Evolutionary conservation across 1,140 invertebrate species (phyloP).

Genomic region (Venustaconcha ellipsiformis): DNA sequence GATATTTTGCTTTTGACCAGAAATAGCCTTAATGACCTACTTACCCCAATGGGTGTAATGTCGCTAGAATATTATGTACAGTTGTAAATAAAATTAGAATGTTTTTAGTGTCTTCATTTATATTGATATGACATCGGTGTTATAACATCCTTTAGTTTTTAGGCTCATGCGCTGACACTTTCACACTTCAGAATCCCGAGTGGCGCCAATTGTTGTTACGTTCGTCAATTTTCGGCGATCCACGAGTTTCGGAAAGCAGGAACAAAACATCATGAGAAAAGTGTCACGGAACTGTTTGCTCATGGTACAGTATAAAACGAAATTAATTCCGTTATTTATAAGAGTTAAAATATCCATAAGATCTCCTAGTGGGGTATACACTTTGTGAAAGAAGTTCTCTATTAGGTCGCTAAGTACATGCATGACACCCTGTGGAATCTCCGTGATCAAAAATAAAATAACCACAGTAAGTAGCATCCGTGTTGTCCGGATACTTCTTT

Average conservation of each 20-base stretch:
- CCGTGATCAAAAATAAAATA: conserved; percentile 86
- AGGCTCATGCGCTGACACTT: too few relatives aligned
- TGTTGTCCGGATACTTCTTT: conserved; percentile 84
- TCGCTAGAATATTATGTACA: too few relatives aligned
- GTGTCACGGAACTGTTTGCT: conserved; percentile 91
- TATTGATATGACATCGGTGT: too few relatives aligned
- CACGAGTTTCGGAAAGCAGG: conserved; percentile 34
- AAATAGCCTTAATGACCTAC: too few relatives aligned
- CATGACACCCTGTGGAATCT: conserved; percentile 79
- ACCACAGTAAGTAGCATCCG: conserved; percentile 90
- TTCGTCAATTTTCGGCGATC: conserved; percentile 33
- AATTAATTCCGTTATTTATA: conserved; percentile 92
- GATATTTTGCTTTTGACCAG: too few relatives aligned
- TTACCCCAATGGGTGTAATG: too few relatives aligned
- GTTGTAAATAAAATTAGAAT: too few relatives aligned
- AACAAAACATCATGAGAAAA: conserved; percentile 80
- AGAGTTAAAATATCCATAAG: conserved; percentile 93
- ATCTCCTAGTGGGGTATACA: conserved; percentile 79
- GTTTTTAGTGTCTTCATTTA: too few relatives aligned
- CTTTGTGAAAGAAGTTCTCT: conserved; percentile 58
- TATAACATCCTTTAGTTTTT: too few relatives aligned
- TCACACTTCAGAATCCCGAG: conserved; percentile 51
- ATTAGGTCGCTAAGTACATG: conserved; percentile 60
- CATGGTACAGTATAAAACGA: conserved; percentile 95
- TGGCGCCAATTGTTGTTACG: conserved; percentile 46